Evolutionary conservation across 1,140 invertebrate species (phyloP), one percentile per base, ranked within the genome.

Genomic region (Drosophila subpulchrella): DNA sequence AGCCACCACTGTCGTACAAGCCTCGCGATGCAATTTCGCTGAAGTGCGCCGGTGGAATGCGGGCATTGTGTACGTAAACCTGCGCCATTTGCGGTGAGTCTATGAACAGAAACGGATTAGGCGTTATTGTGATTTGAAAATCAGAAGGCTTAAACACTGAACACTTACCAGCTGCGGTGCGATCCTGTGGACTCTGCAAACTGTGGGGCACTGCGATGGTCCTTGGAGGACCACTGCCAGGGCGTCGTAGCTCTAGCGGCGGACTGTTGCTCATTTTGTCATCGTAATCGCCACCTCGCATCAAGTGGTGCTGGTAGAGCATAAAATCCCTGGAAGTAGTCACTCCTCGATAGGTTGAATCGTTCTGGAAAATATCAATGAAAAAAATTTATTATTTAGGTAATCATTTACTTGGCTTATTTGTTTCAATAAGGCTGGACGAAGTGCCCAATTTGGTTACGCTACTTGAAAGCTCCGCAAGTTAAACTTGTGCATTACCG

Each of bases 1-100:
- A 76, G 41, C 65, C 72, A 32, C 58, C 55, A 24, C 51, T 59
- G 27, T 90, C 90, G 46, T 88, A 88, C 53, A 79, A 88, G 4
- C 82, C 75, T 1, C 93, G 89, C 0, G 92, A 82, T 6, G 92
- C 90, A 27, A 91, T 84, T 5, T 88, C 91, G 30, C 71, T 76
- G 61, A 78, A 91, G 34, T 90, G 81, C 76, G 94, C 61, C 78
- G 92, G 93, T 63, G 93, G 93, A 70, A 94, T 92, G 8, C 93
- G 93, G 7, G 93, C 84, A 53, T 91, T 91, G 48, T 92, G 91
- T 85, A 94, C 93, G 81, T 96, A 96, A 2, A 96, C 94, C 86
- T 95, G 95, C 3, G 95, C 95, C 24, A 96, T 94, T 92, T 95
- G 95, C 3, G 96, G 96, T 53, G 96, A 96, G 81, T 96, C 94